Evolutionary conservation across 1,140 invertebrate genomes (phyloP), one percentile per base, ranked within the genome.

Genomic region (Drosophila orena): DNA sequence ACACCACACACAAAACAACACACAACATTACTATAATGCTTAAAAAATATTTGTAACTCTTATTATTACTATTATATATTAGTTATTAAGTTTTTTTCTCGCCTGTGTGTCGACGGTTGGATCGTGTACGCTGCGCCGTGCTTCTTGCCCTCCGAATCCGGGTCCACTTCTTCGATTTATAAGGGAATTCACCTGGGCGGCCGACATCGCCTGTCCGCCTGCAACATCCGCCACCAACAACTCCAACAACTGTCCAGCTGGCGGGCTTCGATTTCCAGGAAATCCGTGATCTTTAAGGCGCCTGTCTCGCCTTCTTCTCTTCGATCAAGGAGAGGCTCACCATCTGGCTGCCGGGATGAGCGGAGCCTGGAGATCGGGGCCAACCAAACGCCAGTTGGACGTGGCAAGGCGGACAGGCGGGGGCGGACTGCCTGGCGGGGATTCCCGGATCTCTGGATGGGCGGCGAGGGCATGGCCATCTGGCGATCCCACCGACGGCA

Each of bases 21-120:
- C 76, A 62, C 59, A 78, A 62, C 61, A 40, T 81, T 77, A 46
- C 15, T 81, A 38, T 83, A 78, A 81, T 47, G 52, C 64, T 61
- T 30, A 30, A 42, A 59, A 50, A 20, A 47, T 75, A 81, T 62
- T 57, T 66, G 35, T 81, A 76, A 80, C 53, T 54, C 58, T 79
- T 80, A 84, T 79, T 84, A 80, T 73, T 80, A 76, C 75, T 66
- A 84, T 66, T 86, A 69, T 86, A 86, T 69, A 81, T 81, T 85
- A 85, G 77, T 77, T 70, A 11, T 27, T 78, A 86, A 68, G 68
- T 71, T 75, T 54, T 77, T 75, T 68, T 35, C 49, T 40, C 40
- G 54, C 35, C 40, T 8, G 46, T 20, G 64, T 20, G 44, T 46
- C 5, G 22, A 11, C 14, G 37, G 46, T 24, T 27, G 5, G 20